Evolutionary conservation across 2,888 invertebrate species (phyloP), one percentile per base, ranked within the genome.

Genomic region (Itoplectis maculator): DNA sequence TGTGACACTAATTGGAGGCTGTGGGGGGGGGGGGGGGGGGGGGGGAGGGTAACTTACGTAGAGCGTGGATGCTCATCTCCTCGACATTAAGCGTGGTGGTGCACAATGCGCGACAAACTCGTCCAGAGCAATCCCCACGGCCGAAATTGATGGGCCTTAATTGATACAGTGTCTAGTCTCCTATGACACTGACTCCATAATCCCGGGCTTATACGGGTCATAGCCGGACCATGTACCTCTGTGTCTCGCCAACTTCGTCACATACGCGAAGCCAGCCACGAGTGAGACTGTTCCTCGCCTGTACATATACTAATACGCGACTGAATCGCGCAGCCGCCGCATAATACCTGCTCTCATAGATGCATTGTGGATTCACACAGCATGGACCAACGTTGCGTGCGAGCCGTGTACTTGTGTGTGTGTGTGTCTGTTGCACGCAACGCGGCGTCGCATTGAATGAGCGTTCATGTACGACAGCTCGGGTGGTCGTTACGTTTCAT

Each of bases 141-240:
- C 81, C 85, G 84, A 84, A 88, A 90, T 90, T 90, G 89, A 90
- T 90, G 88, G 87, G 86, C 87, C 89, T 89, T 90, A 88, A 89
- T 91, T 89, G 88, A 91, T 90, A 88, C 87, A 85, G 85, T 84
- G 78, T 76, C 77, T 73, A 83, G 81, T 72, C 80, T 82, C 73
- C 85, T 79, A 79, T 75, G 89, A 88, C 88, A 88, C 83, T 85
- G 87, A 89, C 88, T 89, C 87, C 86, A 88, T 90, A 90, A 91
- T 91, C 86, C 88, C 74, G 84, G 11, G 79, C 89, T 91, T 91
- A 90, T 87, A 88, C 86, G 88, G 88, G 87, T 69, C 91, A 90
- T 88, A 86, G 87, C 85, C 72, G 79, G 82, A 85, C 84, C 89
- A 81, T 88, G 89, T 91, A 90, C 89, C 87, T 29, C 29, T 29